Evolutionary conservation across 2,888 invertebrate species (phyloP), one percentile per base, ranked within the genome.

Genomic region (Drepanosiphum platanoidis): DNA sequence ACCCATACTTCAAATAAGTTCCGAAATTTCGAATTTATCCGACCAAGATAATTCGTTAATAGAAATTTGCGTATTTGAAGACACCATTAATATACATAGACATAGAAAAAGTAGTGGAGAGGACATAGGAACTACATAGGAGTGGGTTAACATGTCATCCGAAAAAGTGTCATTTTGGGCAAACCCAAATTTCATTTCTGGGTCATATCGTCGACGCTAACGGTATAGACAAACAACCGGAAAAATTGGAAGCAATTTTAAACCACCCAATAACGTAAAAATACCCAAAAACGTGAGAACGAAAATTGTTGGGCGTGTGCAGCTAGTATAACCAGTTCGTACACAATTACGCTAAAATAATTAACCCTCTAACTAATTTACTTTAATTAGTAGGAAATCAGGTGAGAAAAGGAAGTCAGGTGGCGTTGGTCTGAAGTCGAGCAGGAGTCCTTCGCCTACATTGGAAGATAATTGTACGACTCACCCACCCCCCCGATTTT

Each of bases 21-120:
- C 39, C 39, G 39, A 39, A 39, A 9, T 39, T 39, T 9, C 39
- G 39, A 39, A 39, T 39, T 8, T 8, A 39, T 9, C 39, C 9
- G 39, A 39, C 39, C 39, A 39, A 39, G 39, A 39, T 39, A 39
- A 39, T 39, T 39, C 39, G 9, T 39, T 9, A 39, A 39, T 39
- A 39, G 39, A 39, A 39, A 39, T 39, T 39, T 39, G 39, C 39
- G 39, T 8, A 8, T 39, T 39, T 39, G 39, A 39, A 39, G 9
- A 39, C 39, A 39, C n/a, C n/a, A n/a, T n/a, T n/a, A n/a, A n/a
- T n/a, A n/a, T n/a, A 8, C 11, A 36, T n/a, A 18, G 70, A 86
- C 32, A 58, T 86, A 22, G 61, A 46, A n/a, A 64, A 46, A 32
- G 84, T 86, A 8, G 22, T 86, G 18, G 86, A 86, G 52, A n/a